Percentiles rank a stretch among this genome's conserved stretches.
These are phyloP conservation scores for Ptilonorhynchus violaceus DNA, from an alignment of 2,113 vertebrate genomes.

Conservation along the genomic window DNA sequence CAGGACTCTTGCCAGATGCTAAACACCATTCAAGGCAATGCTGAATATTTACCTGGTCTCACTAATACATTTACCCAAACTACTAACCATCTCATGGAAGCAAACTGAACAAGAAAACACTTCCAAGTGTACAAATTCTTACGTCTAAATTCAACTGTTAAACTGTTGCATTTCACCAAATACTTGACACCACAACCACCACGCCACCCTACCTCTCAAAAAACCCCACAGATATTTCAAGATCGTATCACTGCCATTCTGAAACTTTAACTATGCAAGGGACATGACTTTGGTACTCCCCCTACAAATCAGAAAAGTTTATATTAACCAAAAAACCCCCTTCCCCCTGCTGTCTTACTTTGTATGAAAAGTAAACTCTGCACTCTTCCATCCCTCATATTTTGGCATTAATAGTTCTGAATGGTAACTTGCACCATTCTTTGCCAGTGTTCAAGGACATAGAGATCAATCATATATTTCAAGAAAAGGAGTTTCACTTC, in stretches of 20 bases:
- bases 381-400: neutral
- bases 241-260: neutral
- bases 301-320: neutral
- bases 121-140: neutral
- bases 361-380: neutral
- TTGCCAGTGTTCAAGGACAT: neutral
- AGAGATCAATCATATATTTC: neutral
- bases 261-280: neutral
- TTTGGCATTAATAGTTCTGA: neutral
- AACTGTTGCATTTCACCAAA: neutral
- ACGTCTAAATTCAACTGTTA: neutral
- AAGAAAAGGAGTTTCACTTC: neutral
- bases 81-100: fast-evolving
- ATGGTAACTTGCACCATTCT: neutral
- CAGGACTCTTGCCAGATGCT: neutral
- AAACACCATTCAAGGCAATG: neutral
- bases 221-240: neutral
- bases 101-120: neutral
- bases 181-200: neutral
- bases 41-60: neutral
- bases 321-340: neutral
- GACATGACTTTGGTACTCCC: neutral
- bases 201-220: neutral
- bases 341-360: neutral
- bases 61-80: neutral